A percentile compares a stretch with the other conserved stretches of the same genome.
phyloP scores from a whole-genome alignment of 1,140 invertebrate genomes.

The Cyclargus thomasi region DNA sequence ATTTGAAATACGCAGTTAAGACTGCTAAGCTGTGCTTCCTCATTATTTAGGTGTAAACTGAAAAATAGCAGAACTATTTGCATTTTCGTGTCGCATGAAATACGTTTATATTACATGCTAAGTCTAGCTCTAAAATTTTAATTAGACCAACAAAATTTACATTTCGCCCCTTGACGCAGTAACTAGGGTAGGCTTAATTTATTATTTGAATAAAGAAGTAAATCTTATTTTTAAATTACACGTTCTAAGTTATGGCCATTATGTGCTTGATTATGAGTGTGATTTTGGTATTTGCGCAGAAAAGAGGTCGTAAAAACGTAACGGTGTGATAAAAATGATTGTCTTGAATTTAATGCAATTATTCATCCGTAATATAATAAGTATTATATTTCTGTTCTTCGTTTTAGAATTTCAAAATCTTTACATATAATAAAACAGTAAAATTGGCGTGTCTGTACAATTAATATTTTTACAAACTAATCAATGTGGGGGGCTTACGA shows the following conservation, averaged over 20 bases:
- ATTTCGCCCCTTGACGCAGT: constrained; percentile 17
- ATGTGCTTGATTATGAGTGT: not conserved
- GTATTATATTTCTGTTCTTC: no score
- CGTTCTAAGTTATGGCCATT: not conserved
- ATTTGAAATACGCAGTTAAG: no score
- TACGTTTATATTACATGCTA: constrained; percentile 27
- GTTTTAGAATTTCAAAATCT: no score
- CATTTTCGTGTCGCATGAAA: constrained; percentile 62
- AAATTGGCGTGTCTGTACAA: no score
- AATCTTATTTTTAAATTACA: constrained; percentile 14
- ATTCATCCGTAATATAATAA: no score
- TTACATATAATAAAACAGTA: no score
- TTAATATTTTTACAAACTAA: no score
- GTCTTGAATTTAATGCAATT: no score
- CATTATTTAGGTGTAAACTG: constrained; percentile 34
- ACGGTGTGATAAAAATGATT: no score
- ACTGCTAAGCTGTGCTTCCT: constrained; percentile 23
- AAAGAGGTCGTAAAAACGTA: no score
- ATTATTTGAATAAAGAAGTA: constrained; percentile 16
- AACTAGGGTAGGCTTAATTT: constrained; percentile 14
- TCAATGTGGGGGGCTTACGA: no score
- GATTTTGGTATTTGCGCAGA: not conserved
- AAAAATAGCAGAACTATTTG: constrained; percentile 52
- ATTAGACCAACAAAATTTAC: constrained; percentile 23
- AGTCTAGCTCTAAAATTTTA: constrained; percentile 23